Evolutionary conservation across 2,888 invertebrate species (phyloP).

Genomic region (Hermaeophaga mercurialis): DNA sequence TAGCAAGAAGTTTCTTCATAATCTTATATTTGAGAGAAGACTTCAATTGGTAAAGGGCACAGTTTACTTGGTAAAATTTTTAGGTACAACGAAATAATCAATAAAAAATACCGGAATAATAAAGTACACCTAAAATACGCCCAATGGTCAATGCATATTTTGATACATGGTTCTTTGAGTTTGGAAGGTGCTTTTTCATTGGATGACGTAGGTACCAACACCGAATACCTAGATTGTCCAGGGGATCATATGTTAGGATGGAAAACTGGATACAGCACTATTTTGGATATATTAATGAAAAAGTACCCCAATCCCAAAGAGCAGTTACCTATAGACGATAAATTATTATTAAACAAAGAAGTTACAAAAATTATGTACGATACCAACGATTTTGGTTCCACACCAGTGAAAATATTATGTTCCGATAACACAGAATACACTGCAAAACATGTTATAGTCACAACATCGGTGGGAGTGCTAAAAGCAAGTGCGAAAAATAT

Average conservation of each 20-base stretch:
- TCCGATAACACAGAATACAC: slow-evolving; percentile 59
- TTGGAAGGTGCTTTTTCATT: slow-evolving; percentile 63
- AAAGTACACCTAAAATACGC: slow-evolving; percentile 33
- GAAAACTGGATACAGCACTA: slow-evolving; percentile 71
- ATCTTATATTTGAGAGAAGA: too few species aligned
- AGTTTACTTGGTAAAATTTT: too few species aligned
- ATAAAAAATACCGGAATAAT: slow-evolving; percentile 32
- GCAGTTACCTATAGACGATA: slow-evolving; percentile 40
- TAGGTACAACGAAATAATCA: slow-evolving; percentile 37
- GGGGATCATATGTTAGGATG: slow-evolving; percentile 73
- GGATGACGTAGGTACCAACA: slow-evolving; percentile 68
- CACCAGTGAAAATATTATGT: slow-evolving; percentile 49
- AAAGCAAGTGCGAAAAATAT: slow-evolving; percentile 35
- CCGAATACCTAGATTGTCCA: slow-evolving; percentile 70
- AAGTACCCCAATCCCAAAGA: slow-evolving; percentile 39
- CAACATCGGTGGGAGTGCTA: slow-evolving; percentile 51
- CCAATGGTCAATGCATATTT: slow-evolving; percentile 32
- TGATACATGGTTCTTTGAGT: slow-evolving; percentile 37
- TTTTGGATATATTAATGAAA: slow-evolving; percentile 67
- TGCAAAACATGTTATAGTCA: slow-evolving; percentile 68
- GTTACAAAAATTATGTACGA: slow-evolving; percentile 35
- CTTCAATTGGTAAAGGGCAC: too few species aligned
- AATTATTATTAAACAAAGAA: slow-evolving; percentile 42
- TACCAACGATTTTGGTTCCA: slow-evolving; percentile 23
- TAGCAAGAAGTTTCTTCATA: too few species aligned